phyloP scores from a whole-genome alignment of 1,140 invertebrate genomes.

The Cataglyphis hispanica region DNA sequence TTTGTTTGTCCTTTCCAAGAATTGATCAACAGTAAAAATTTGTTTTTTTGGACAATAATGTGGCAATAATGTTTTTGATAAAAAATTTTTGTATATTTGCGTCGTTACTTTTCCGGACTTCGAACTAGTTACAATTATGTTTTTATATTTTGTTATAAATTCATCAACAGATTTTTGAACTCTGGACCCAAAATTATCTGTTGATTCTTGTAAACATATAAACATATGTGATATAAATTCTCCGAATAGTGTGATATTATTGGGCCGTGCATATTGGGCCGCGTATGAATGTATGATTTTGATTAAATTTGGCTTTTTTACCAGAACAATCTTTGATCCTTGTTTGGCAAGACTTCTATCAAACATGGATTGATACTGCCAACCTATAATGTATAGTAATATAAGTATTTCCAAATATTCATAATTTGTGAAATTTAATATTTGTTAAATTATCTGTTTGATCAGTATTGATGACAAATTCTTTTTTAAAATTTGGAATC shows the following conservation, averaged over 20 bases:
- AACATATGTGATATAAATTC: slow-evolving; percentile 47
- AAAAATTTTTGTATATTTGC: no score
- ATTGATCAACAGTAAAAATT: slow-evolving; percentile 33
- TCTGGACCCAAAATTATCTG: no score
- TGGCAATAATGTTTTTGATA: no score
- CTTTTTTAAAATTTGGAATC: slow-evolving; percentile 30
- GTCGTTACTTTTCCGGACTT: no score
- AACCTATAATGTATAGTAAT: slow-evolving; percentile 36
- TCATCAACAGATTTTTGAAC: no score
- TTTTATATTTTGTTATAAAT: no score
- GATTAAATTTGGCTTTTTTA: slow-evolving; percentile 51
- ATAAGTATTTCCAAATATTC: no score
- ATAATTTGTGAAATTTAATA: no score
- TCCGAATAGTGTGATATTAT: slow-evolving; percentile 38
- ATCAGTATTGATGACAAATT: slow-evolving; percentile 63
- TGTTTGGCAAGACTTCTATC: slow-evolving; percentile 29
- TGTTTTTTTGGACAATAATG: no score
- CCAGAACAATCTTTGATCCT: slow-evolving; percentile 41
- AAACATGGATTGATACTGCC: slow-evolving; percentile 42
- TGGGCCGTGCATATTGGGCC: slow-evolving; percentile 57
- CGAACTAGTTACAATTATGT: no score
- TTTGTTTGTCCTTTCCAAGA: slow-evolving; percentile 70
- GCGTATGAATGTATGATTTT: slow-evolving; percentile 55
- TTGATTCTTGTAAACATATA: slow-evolving; percentile 54
- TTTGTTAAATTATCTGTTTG: neutral